phyloP scores from a whole-genome alignment of 2,113 vertebrate species.

The Larimichthys polyactis region DNA sequence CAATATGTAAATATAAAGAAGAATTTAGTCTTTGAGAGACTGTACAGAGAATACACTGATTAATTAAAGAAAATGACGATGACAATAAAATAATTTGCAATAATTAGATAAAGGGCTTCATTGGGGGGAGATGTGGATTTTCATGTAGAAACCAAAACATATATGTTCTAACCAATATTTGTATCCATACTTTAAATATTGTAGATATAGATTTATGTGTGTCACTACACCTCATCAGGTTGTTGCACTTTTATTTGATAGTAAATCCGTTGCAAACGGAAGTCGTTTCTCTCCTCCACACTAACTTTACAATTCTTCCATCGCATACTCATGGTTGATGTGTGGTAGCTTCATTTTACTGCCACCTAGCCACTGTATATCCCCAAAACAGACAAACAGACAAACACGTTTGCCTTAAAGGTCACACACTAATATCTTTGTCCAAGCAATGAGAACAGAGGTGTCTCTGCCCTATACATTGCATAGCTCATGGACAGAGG shows the following conservation, averaged over 20 bases:
- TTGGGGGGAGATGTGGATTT: too few relatives aligned
- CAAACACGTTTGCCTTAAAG: not conserved
- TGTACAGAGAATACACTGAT: too few relatives aligned
- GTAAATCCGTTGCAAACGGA: not conserved
- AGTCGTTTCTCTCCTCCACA: fast-evolving
- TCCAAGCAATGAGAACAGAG: not conserved
- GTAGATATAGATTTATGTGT: not conserved
- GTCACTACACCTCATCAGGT: not conserved
- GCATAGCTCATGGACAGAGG: not conserved
- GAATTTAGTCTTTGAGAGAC: too few relatives aligned
- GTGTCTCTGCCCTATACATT: not conserved
- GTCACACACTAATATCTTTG: not conserved
- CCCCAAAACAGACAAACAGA: not conserved
- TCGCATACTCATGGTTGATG: not conserved
- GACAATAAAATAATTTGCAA: too few relatives aligned
- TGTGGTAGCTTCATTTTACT: constrained; percentile 11
- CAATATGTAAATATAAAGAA: too few relatives aligned
- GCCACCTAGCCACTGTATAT: constrained; percentile 45
- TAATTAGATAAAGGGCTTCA: too few relatives aligned
- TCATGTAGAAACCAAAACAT: not conserved
- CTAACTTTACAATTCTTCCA: not conserved
- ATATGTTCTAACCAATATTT: too few relatives aligned
- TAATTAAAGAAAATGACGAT: too few relatives aligned
- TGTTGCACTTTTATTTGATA: constrained; percentile 11
- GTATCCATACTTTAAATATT: not conserved